These are phyloP conservation scores for Dastarcus helophoroides DNA, from an alignment of 2,888 invertebrate species.

Conservation along the genomic window DNA sequence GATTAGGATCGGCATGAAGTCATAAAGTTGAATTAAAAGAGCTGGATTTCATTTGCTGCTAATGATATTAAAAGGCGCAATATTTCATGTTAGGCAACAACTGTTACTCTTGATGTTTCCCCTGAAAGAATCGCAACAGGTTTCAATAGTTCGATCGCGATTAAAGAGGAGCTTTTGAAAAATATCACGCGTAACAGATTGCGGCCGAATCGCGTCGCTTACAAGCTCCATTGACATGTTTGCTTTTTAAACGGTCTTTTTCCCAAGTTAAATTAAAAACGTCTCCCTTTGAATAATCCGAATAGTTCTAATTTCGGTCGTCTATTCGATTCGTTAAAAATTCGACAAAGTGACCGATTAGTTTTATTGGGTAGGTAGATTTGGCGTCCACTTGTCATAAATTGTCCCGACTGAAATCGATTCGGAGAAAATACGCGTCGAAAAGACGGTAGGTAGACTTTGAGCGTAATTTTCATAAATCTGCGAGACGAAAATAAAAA, in stretches of 20 bases:
- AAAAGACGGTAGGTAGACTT: no score
- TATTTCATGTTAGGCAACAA: constrained; percentile 20
- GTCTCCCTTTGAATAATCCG: neutral
- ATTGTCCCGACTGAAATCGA: no score
- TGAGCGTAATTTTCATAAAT: no score
- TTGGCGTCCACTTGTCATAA: no score
- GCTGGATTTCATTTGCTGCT: constrained; percentile 20
- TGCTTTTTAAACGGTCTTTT: constrained; percentile 19
- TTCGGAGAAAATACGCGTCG: no score
- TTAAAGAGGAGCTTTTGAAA: constrained; percentile 38
- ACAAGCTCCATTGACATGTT: constrained; percentile 28
- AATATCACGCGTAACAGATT: constrained; percentile 36
- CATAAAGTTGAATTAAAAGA: no score
- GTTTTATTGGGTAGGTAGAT: no score
- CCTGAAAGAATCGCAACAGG: constrained; percentile 34
- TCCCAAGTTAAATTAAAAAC: constrained; percentile 8
- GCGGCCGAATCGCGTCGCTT: constrained; percentile 24
- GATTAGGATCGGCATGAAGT: no score
- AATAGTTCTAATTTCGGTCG: no score
- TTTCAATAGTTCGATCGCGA: constrained; percentile 37
- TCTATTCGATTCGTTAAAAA: no score
- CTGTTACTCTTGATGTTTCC: constrained; percentile 19
- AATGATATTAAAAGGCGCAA: constrained; percentile 19
- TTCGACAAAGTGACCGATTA: no score
- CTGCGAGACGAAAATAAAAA: no score